Conservation (phyloP, 2,113 vertebrate genomes). For the Chloropsis hardwickii region DNA sequence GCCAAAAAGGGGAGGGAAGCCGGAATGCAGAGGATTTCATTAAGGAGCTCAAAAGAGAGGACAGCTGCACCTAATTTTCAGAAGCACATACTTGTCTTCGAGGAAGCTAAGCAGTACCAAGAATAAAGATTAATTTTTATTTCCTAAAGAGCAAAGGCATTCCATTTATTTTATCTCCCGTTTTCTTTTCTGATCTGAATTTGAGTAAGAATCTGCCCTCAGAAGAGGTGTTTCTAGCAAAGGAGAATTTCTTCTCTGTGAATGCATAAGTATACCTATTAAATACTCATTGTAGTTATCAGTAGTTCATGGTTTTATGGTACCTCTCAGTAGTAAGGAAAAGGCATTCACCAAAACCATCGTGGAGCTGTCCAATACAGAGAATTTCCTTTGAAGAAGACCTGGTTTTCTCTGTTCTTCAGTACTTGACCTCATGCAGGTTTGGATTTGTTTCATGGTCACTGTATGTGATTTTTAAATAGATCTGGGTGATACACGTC, state of each 20-base stretch:
- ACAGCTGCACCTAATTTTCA: slow-evolving; percentile 55
- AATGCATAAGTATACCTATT: background rate
- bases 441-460: background rate
- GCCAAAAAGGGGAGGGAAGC: slow-evolving; percentile 1
- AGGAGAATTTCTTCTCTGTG: background rate
- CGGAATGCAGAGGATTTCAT: background rate
- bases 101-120: background rate
- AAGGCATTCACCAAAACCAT: background rate
- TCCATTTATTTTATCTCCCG: background rate
- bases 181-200: background rate
- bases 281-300: background rate
- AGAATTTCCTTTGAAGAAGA: background rate
- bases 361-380: slow-evolving; percentile 23
- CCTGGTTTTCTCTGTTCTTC: background rate
- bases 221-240: background rate
- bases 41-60: background rate
- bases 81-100: slow-evolving; percentile 7
- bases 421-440: background rate
- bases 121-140: background rate
- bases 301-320: background rate
- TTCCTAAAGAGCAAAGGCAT: slow-evolving; percentile 1
- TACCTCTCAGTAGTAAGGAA: background rate
- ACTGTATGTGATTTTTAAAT: background rate
- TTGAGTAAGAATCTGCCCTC: background rate
- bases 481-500: background rate